A percentile compares a stretch with the other conserved stretches of the same genome.
Conservation (phyloP, 2,888 invertebrate genomes). For the Drosophila parthenogenetica region DNA sequence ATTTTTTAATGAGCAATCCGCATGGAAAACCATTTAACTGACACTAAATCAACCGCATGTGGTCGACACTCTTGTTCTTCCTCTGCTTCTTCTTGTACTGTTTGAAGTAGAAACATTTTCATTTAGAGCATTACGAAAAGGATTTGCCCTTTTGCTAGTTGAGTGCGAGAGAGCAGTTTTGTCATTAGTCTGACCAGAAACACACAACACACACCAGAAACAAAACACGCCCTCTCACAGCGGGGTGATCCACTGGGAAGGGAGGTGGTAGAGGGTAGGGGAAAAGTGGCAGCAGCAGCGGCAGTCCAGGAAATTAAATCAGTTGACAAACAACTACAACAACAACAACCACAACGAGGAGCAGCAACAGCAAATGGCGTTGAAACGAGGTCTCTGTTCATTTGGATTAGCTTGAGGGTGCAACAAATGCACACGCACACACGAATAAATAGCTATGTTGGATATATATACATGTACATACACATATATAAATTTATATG, state of each 20-base stretch:
- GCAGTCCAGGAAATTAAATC: conserved; percentile 76
- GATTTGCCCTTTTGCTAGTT: conserved; percentile 72
- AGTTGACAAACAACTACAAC: conserved; percentile 75
- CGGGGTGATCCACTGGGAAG: conserved; percentile 45
- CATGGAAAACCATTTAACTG: conserved; percentile 49
- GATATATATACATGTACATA: neutral
- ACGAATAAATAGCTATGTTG: neutral
- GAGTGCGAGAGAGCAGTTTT: conserved; percentile 26
- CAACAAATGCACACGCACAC: conserved; percentile 13
- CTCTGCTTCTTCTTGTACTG: conserved; percentile 6
- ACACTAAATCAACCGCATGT: conserved; percentile 71
- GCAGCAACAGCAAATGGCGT: conserved; percentile 57
- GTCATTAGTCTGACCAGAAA: conserved; percentile 69
- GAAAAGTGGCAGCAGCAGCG: conserved; percentile 30
- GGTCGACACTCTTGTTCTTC: conserved; percentile 38
- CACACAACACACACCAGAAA: conserved; percentile 54
- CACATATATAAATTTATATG: neutral
- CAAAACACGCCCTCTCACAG: conserved; percentile 72
- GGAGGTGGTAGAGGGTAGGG: conserved; percentile 1
- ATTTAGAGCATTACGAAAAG: conserved; percentile 38
- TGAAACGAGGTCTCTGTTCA: conserved; percentile 55
- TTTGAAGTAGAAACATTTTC: conserved; percentile 57
- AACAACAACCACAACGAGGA: conserved; percentile 50
- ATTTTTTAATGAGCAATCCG: conserved; percentile 61
- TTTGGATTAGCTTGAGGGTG: conserved; percentile 76